Conservation (phyloP, 2,888 invertebrate genomes). For the Acanthosoma haemorrhoidale region DNA sequence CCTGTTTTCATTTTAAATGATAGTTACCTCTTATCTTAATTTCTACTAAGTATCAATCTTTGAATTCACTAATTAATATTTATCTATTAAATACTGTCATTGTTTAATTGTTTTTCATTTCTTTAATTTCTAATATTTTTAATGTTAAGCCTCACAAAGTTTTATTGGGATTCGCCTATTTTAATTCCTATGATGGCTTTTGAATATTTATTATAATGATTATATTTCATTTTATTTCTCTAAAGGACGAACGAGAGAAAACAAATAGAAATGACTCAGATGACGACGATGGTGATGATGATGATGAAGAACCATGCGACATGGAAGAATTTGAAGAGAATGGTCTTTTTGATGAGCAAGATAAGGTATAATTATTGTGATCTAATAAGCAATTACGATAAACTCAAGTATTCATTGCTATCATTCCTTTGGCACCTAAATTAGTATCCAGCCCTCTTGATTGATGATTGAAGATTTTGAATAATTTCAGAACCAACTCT, state of each 20-base stretch:
- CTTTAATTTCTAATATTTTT: no score
- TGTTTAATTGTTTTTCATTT: background rate
- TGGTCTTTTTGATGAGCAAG: slow-evolving; percentile 87
- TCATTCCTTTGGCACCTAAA: no score
- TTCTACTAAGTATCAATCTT: no score
- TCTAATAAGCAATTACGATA: no score
- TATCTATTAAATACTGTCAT: background rate
- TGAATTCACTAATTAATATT: no score
- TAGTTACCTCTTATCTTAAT: background rate
- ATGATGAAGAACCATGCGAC: slow-evolving; percentile 88
- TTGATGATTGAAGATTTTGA: no score
- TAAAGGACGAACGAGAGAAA: slow-evolving; percentile 11
- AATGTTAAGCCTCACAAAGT: no score
- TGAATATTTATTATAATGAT: background rate
- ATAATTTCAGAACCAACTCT: no score
- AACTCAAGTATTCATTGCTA: no score
- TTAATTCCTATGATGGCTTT: background rate
- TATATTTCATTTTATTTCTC: background rate
- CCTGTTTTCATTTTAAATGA: background rate
- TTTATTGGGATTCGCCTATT: no score
- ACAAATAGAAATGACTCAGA: slow-evolving; percentile 42
- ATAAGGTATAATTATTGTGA: no score
- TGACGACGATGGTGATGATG: slow-evolving; percentile 69
- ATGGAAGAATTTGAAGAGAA: slow-evolving; percentile 98
- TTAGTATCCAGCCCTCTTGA: no score